Percentiles rank a stretch among this genome's conserved stretches.
phyloP scores from a whole-genome alignment of 2,888 invertebrate genomes.

The Colletes collaris region DNA sequence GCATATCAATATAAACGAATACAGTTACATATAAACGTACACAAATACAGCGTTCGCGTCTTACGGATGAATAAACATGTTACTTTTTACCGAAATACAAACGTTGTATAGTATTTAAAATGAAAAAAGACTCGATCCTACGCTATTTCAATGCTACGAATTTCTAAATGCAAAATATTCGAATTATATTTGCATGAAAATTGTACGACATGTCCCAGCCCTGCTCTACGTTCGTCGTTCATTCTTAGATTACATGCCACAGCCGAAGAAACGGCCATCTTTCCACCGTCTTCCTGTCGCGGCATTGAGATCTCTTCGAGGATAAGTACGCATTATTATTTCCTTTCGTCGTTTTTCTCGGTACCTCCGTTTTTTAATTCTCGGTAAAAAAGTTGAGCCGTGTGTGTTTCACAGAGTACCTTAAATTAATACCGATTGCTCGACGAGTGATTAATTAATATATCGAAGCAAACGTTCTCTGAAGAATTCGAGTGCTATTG shows the following conservation, averaged over 20 bases:
- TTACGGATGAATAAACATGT: too few relatives aligned
- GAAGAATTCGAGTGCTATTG: background rate
- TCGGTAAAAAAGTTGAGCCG: slow-evolving; percentile 44
- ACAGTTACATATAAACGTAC: too few relatives aligned
- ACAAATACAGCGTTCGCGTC: too few relatives aligned
- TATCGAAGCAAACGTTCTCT: slow-evolving; percentile 4
- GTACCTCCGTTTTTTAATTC: background rate
- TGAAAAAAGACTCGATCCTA: too few relatives aligned
- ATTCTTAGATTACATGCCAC: background rate
- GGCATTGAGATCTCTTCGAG: background rate
- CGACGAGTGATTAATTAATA: slow-evolving; percentile 22
- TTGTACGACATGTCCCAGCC: too few relatives aligned
- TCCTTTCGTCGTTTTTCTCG: background rate
- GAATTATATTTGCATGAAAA: too few relatives aligned
- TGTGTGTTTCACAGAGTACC: slow-evolving; percentile 11
- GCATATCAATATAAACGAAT: too few relatives aligned
- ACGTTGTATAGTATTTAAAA: too few relatives aligned
- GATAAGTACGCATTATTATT: slow-evolving; percentile 1
- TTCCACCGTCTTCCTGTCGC: background rate
- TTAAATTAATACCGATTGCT: slow-evolving; percentile 44
- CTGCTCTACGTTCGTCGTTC: background rate
- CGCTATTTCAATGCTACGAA: too few relatives aligned
- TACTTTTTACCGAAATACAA: too few relatives aligned
- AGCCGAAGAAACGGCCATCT: background rate
- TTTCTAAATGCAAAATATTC: too few relatives aligned